Conservation (phyloP, 2,888 invertebrate species). For the Drosophila subsilvestris region DNA sequence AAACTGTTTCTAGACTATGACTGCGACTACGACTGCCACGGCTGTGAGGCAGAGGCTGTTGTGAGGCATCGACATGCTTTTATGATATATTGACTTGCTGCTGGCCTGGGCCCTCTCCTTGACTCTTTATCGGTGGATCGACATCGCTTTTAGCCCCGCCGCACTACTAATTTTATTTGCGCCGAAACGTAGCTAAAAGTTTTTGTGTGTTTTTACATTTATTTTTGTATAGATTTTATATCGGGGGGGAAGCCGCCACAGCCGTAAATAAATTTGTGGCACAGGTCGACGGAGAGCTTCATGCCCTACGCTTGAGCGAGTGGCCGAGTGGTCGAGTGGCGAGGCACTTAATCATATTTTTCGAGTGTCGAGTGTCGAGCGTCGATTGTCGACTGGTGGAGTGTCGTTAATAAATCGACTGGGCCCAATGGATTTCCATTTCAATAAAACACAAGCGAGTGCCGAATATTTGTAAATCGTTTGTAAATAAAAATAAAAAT, state of each 20-base stretch:
- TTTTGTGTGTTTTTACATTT: slow-evolving; percentile 17
- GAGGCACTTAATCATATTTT: slow-evolving; percentile 35
- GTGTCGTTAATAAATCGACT: neutral
- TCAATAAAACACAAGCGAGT: slow-evolving; percentile 17
- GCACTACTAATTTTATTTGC: slow-evolving; percentile 75
- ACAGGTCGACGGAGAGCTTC: neutral
- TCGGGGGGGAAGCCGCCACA: neutral
- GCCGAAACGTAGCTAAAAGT: slow-evolving; percentile 5
- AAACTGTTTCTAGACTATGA: slow-evolving; percentile 69
- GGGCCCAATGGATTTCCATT: slow-evolving; percentile 40
- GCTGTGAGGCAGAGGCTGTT: slow-evolving; percentile 21
- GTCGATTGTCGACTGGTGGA: neutral
- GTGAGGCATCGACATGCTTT: slow-evolving; percentile 65
- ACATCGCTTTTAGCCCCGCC: slow-evolving; percentile 64
- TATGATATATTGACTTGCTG: slow-evolving; percentile 78
- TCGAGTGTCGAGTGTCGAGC: neutral
- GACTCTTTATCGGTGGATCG: slow-evolving; percentile 62
- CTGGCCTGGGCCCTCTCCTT: neutral
- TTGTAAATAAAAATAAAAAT: slow-evolving; percentile 15
- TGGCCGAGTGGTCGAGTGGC: slow-evolving; percentile 6
- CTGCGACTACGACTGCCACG: slow-evolving; percentile 18
- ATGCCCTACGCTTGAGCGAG: neutral
- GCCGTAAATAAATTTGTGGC: slow-evolving; percentile 7
- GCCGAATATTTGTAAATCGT: slow-evolving; percentile 35
- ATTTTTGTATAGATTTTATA: slow-evolving; percentile 2